A percentile compares a stretch with the other conserved stretches of the same genome.
These are phyloP conservation scores for Ianthella basta DNA, from an alignment of 37 sponge, comb jelly and placozoan genomes.

Conservation along the genomic window DNA sequence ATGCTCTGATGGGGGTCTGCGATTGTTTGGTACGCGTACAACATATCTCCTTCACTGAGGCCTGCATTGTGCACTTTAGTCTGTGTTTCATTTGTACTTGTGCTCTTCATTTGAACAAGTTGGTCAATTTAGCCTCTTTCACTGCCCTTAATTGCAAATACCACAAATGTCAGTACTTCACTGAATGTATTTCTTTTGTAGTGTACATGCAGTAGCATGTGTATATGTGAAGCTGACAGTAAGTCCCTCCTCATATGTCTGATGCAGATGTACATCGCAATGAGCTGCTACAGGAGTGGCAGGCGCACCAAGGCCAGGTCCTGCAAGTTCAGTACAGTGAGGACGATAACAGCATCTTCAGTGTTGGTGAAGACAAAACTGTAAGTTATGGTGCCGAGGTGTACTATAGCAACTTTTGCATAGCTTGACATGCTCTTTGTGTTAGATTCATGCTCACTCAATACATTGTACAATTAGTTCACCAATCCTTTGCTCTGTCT, in stretches of 20 bases:
- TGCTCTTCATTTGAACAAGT: no score
- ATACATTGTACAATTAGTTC: no score
- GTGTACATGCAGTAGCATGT: no score
- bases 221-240: no score
- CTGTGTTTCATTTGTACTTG: no score
- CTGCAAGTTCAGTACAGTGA: constrained; percentile 84
- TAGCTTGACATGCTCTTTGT: no score
- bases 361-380: constrained; percentile 67
- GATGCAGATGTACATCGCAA: constrained; percentile 66
- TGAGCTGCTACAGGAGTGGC: constrained; percentile 87
- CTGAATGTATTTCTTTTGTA: no score
- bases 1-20: constrained; percentile 88
- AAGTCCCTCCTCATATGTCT: no score
- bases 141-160: not conserved
- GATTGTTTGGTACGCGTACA: constrained; percentile 73
- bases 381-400: not conserved
- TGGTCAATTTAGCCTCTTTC: not conserved
- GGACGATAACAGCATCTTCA: constrained; percentile 92
- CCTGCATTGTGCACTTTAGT: not conserved
- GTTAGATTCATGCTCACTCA: no score
- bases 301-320: constrained; percentile 82
- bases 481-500: no score
- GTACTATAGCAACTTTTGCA: no score
- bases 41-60: no score
- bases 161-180: not conserved